A percentile compares a stretch with the other conserved stretches of the same genome.
These are phyloP conservation scores for Mythimna vitellina DNA, from an alignment of 2,888 invertebrate genomes.

Conservation along the genomic window DNA sequence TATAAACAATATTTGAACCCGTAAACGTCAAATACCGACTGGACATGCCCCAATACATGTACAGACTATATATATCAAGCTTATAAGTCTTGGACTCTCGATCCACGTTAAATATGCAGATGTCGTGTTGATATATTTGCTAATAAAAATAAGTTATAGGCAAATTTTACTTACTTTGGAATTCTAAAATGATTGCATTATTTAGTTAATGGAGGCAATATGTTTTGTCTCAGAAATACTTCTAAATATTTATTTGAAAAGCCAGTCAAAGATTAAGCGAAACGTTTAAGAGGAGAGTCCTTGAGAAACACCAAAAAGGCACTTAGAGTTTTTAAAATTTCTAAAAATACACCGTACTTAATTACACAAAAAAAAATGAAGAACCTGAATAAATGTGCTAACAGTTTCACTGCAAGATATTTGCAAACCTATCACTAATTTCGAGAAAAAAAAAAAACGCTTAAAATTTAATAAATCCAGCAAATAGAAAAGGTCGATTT, in stretches of 20 bases:
- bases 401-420: too few species aligned
- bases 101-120: slow-evolving; percentile 22
- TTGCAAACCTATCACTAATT: too few species aligned
- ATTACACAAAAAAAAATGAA: too few species aligned
- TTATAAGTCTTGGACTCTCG: slow-evolving; percentile 11
- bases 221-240: neutral
- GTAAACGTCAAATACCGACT: neutral
- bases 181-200: neutral
- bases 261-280: neutral
- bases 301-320: too few species aligned
- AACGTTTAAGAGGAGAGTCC: neutral
- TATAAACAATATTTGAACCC: neutral
- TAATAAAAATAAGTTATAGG: slow-evolving; percentile 34
- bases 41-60: neutral
- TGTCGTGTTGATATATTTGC: slow-evolving; percentile 30
- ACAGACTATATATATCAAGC: neutral
- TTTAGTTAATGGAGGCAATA: slow-evolving; percentile 5
- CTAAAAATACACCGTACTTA: too few species aligned
- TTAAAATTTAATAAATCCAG: too few species aligned
- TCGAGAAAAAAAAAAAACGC: too few species aligned
- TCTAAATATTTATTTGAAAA: slow-evolving; percentile 1
- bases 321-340: too few species aligned
- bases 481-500: too few species aligned
- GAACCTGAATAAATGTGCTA: too few species aligned
- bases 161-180: slow-evolving; percentile 5